Conservation (phyloP, 2,113 vertebrate species). For the Pithys albifrons region DNA sequence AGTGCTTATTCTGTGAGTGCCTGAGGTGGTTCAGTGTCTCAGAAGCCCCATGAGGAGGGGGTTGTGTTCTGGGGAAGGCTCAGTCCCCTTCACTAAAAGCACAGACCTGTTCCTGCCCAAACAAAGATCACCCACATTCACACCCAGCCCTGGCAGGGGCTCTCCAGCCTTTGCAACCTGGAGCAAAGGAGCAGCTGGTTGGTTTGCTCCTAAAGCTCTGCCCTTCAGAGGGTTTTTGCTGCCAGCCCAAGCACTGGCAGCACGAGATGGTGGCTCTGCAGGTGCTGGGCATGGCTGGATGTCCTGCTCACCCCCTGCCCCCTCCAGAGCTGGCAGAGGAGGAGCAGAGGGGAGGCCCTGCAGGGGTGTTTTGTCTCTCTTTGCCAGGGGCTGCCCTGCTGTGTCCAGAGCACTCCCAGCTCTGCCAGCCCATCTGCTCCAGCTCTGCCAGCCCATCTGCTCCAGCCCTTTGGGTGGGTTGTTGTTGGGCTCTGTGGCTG, state of each 20-base stretch:
- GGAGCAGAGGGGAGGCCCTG: neutral
- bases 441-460: slow-evolving; percentile 13
- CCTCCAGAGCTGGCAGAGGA: neutral
- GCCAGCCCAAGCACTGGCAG: neutral
- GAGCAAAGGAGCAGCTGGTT: neutral
- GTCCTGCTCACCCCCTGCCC: neutral
- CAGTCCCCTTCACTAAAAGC: neutral
- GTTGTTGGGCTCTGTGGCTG: neutral
- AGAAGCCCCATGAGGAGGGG: neutral
- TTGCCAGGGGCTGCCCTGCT: neutral
- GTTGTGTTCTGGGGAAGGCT: neutral
- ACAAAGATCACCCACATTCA: neutral
- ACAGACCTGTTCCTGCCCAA: neutral
- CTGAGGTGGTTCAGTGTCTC: neutral
- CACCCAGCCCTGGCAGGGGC: rapidly evolving
- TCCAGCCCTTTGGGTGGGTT: neutral
- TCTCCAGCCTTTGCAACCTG: neutral
- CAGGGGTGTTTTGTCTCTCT: neutral
- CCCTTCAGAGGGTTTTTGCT: neutral
- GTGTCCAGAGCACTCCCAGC: neutral
- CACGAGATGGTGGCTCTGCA: rapidly evolving
- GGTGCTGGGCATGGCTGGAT: rapidly evolving
- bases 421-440: slow-evolving; percentile 21
- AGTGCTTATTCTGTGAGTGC: neutral
- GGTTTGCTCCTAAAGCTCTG: neutral